Base-by-base conservation (phyloP, 1,140 invertebrate genomes). In the Bombus pyrosoma region DNA sequence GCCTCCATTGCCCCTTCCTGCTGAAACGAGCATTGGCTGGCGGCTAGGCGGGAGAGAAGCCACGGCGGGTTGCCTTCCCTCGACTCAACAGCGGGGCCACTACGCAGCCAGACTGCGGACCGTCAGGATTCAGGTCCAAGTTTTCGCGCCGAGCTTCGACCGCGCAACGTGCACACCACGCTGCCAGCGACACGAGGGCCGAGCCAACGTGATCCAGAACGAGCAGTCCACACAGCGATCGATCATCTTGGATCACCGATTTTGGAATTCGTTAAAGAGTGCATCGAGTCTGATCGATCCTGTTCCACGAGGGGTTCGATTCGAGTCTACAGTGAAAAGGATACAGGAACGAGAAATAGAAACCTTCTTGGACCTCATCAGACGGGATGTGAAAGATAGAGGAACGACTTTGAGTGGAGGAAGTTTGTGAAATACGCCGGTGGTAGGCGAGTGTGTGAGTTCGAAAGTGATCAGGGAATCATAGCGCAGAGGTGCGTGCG, bases 71-170 rank as follows among this genome's bases (percentile, higher is more conserved):
- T 83, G 85, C 85, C 90, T 89, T 91, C 90, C 89, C 83, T 89
- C 86, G 89, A 71, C 77, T 86, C 66, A 77, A 92, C 87, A 87
- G 86, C 76, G 86, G 88, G 73, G 92, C 89, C 95, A 95, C 94
- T 94, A 95, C 94, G 95, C 95, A 95, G 95, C 94, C 91, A 95
- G 95, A 94, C 95, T 95, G 95, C 95, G 95, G 91, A 93, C 93
- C 93, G 95, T 92, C 93, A 95, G 93, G 91, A 92, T 94, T 87
- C 53, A 90, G 88, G 89, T 90, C 88, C 76, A 89, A 87, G 88
- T 90, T 91, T 91, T 90, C 92, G 92, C 92, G 91, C 81, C 78
- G 89, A 87, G 88, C 78, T 85, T 34, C 81, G 87, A 90, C 72
- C 89, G 90, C 84, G 89, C 93, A 94, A 94, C 93, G 93, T 94